Conservation (phyloP, 2,888 invertebrate species). For the Eristalis pertinax region DNA sequence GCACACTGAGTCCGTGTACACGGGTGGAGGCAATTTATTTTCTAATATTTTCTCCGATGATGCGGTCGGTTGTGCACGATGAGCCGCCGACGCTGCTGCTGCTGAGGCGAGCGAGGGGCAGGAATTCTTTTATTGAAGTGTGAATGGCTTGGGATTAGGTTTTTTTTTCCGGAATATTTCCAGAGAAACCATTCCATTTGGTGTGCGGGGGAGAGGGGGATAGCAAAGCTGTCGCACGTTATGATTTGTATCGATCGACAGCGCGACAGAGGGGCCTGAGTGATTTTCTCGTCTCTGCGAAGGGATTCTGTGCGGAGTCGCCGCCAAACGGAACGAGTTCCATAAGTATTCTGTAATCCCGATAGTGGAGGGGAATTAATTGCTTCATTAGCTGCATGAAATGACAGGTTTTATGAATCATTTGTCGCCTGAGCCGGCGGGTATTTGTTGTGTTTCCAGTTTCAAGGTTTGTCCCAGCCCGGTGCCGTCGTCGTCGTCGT, state of each 20-base stretch:
- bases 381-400: conserved; percentile 48
- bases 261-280: not conserved
- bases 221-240: conserved; percentile 51
- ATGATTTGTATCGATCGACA: conserved; percentile 42
- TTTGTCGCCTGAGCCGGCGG: not conserved
- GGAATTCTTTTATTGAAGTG: conserved; percentile 58
- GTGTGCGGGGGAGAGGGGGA: conserved; percentile 15
- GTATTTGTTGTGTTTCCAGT: not conserved
- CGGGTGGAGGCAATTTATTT: conserved; percentile 62
- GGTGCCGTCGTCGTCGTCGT: not conserved
- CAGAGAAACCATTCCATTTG: not conserved
- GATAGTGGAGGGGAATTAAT: conserved; percentile 40
- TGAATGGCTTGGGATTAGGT: conserved; percentile 58
- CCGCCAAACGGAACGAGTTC: conserved; percentile 4
- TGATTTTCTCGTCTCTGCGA: not conserved
- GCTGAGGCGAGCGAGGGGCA: not conserved
- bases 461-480: not conserved
- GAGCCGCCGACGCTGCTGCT: not conserved
- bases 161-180: conserved; percentile 1
- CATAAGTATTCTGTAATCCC: conserved; percentile 20
- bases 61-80: conserved; percentile 9
- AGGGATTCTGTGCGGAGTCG: not conserved
- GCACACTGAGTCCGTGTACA: not conserved
- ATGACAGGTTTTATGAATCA: not conserved
- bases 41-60: conserved; percentile 60